Evolutionary conservation across 2,888 invertebrate species (phyloP), one percentile per base, ranked within the genome.

Genomic region (Pristionchus mayeri): DNA sequence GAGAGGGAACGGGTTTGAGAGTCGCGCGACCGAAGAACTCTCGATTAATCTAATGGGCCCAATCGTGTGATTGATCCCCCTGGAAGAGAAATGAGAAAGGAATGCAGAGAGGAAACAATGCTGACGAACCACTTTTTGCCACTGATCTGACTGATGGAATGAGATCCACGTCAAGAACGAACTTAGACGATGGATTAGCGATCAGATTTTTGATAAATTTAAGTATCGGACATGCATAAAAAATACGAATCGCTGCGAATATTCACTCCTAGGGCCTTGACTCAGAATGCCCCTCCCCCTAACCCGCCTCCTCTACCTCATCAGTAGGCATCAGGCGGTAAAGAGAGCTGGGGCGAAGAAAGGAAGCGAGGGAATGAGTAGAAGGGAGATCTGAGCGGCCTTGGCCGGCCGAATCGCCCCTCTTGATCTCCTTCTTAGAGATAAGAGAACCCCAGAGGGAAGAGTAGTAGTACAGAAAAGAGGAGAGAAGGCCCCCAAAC

Each of bases 51-150:
- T 67, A 67, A 67, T 67, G 67, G 67, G 67, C 16, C 4, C 37
- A 13, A 67, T 67, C 67, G 67, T 67, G 67, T 67, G 67, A 67
- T 67, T 67, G 67, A 67, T 67, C 67, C 40, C 30, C 37, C 67
- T 37, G 37, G 34, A 67, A 18, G 67, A 67, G 37, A 67, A 30
- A 67, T 9, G 67, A 67, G 67, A 67, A 18, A 37, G 63, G 16
- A n/a, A n/a, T n/a, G n/a, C n/a, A 34, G 37, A 37, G 63, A 67
- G 67, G 37, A 67, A 67, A 67, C n/a, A n/a, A n/a, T n/a, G n/a
- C n/a, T n/a, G n/a, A n/a, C n/a, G n/a, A n/a, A n/a, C n/a, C n/a
- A n/a, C n/a, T n/a, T n/a, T n/a, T n/a, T n/a, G n/a, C n/a, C n/a
- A n/a, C n/a, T n/a, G n/a, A n/a, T n/a, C n/a, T n/a, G n/a, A n/a